A percentile compares a stretch with the other conserved stretches of the same genome.
These are phyloP conservation scores for Thelaira solivaga DNA, from an alignment of 2,888 invertebrate species.

Conservation along the genomic window DNA sequence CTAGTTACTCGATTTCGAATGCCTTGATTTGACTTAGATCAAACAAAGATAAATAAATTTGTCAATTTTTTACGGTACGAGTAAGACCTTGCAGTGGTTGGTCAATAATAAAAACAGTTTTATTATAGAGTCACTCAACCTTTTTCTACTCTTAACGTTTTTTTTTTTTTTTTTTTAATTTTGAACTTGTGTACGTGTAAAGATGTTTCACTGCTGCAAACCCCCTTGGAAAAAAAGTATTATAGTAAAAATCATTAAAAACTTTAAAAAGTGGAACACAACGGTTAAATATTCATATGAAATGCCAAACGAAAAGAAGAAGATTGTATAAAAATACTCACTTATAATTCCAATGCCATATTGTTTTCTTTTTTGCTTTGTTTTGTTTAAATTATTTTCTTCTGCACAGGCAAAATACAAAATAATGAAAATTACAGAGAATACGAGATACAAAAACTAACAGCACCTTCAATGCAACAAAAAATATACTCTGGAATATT, in stretches of 20 bases:
- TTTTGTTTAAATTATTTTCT: too few relatives aligned
- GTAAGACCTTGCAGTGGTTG: not conserved
- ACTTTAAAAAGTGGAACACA: slow-evolving; percentile 51
- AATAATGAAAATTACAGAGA: slow-evolving; percentile 20
- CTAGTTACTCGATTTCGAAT: too few relatives aligned
- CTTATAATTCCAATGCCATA: slow-evolving; percentile 42
- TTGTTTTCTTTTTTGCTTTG: not conserved
- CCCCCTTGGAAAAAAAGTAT: slow-evolving; percentile 15
- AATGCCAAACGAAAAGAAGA: slow-evolving; percentile 7
- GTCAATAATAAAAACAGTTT: not conserved
- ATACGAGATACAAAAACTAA: slow-evolving; percentile 36
- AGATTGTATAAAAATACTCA: slow-evolving; percentile 23
- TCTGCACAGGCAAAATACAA: slow-evolving; percentile 23
- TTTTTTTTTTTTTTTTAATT: too few relatives aligned
- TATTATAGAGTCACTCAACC: not conserved
- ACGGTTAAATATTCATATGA: slow-evolving; percentile 48
- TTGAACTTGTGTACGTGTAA: not conserved
- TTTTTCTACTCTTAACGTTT: slow-evolving; percentile 18
- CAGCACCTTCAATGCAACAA: slow-evolving; percentile 13
- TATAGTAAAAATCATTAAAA: slow-evolving; percentile 25
- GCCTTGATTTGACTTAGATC: too few relatives aligned
- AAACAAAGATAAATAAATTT: too few relatives aligned
- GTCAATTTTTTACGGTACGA: too few relatives aligned
- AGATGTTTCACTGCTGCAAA: slow-evolving; percentile 1
- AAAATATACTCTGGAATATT: slow-evolving; percentile 27